Base-by-base conservation (phyloP, 2,888 invertebrate species). In the Drosophila falleni region DNA sequence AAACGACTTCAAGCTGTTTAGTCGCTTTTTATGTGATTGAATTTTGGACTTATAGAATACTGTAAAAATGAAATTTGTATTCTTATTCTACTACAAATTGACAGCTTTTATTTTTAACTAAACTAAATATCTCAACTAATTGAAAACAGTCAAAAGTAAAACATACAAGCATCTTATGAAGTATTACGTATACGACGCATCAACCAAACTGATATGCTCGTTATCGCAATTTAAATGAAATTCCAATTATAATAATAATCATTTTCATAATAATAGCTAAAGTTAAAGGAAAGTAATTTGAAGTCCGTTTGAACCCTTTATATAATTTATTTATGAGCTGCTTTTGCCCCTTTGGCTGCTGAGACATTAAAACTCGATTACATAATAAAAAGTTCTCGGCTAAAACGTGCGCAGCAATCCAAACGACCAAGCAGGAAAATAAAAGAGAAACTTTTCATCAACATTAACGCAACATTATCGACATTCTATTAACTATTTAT, bases 281-380 rank as follows among this genome's bases (percentile, higher is more conserved):
- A 86, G 83, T 81, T 81, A 19, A 69, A 63, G 60, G 60, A 65
- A 69, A 47, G 26, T 51, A 74, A 73, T 84, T 74, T 73, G 67
- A 72, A 74, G 69, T 77, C 70, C 69, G 62, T 64, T 79, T 63
- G 64, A 80, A 78, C 78, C 80, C 85, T 78, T 49, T 59, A 59
- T 65, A 67, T 86, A 87, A 87, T 78, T 85, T 84, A 82, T 84
- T 87, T 87, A 84, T 80, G 87, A 69, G 66, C 54, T 72, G 58
- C 60, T 66, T 58, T 23, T 59, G 44, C 39, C 41, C 51, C 39
- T 46, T 47, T 23, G 65, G 67, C 64, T 53, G 50, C 10, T 42
- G 55, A 66, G 59, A 76, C 85, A 85, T 85, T 80, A 85, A 80
- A 84, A 87, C 69, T 74, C 82, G 87, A 81, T 85, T 80, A 78